A percentile compares a stretch with the other conserved stretches of the same genome.
phyloP scores from a whole-genome alignment of 2,113 vertebrate species.

The Brevimyrus niger region DNA sequence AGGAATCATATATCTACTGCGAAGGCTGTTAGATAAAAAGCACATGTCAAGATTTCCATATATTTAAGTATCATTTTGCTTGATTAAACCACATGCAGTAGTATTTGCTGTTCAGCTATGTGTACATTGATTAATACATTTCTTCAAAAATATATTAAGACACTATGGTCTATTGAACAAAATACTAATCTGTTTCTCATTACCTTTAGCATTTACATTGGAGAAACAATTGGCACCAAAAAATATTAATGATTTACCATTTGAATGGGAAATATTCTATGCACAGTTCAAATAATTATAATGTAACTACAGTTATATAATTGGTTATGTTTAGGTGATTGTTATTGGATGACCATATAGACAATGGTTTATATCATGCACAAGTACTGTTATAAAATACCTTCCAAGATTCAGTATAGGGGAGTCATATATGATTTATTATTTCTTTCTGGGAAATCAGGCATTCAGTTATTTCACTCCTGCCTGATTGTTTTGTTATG shows the following conservation, averaged over 20 bases:
- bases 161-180: not conserved
- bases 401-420: not conserved
- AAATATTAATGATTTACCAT: not conserved
- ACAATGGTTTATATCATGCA: not conserved
- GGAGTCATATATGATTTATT: not conserved
- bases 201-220: not conserved
- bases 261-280: not conserved
- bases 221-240: not conserved
- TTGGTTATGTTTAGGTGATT: not conserved
- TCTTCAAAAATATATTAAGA: not conserved
- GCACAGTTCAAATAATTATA: not conserved
- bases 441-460: not conserved
- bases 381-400: not conserved
- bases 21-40: not conserved
- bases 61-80: not conserved
- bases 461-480: slow-evolving; percentile 1
- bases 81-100: not conserved
- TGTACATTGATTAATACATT: not conserved
- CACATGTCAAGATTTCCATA: not conserved
- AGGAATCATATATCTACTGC: not conserved
- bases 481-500: slow-evolving; percentile 34
- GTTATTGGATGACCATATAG: not conserved
- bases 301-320: not conserved
- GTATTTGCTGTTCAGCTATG: not conserved
- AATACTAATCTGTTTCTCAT: not conserved